Base-by-base conservation (phyloP, 2,113 vertebrate genomes). In the Triplophysa tibetana region DNA sequence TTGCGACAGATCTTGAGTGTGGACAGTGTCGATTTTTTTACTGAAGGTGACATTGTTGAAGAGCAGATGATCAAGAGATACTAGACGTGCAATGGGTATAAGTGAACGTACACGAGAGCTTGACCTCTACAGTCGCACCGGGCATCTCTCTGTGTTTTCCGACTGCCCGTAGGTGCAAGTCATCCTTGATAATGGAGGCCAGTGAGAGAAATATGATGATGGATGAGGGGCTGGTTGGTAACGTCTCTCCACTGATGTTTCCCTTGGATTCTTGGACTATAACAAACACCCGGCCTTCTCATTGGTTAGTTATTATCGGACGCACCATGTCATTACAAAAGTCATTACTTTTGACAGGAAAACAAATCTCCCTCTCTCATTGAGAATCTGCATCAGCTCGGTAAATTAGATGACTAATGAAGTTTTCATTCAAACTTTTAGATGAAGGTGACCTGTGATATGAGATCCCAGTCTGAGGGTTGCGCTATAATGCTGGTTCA, bases 181-280 rank as follows among this genome's bases (percentile, higher is more conserved):
- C 83, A 83, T 83, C 84, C 87, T 87, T 88, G 88, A 81, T 86
- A 87, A 92, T 89, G 85, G 81, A 85, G 85, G 84, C 86, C 85
- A 82, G 80, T 43, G 73, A 82, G 87, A 79, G 82, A 87, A 91
- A 89, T 84, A 81, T 60, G 83, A 86, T 92, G 90, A 92, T 89
- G 83, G 89, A 91, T 90, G 88, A 81, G 50, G 82, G 45, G 23
- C 76, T 23, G 86, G 89, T 88, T 82, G 83, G 90, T 89, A 89
- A 86, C 78, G 79, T 77, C 52, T 21, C 41, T 48, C 58, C 70
- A 21, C 81, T 82, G 75, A 78, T 70, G 80, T 16, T 19, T 68
- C 38, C 64, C 65, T 72, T 52, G 66, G 72, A 63, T 75, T 75
- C 68, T 75, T 50, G 19, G n/a, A 58, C 80, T 66, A 89, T 85